phyloP scores from a whole-genome alignment of 1,140 invertebrate genomes.

The Rhopalosiphum padi region DNA sequence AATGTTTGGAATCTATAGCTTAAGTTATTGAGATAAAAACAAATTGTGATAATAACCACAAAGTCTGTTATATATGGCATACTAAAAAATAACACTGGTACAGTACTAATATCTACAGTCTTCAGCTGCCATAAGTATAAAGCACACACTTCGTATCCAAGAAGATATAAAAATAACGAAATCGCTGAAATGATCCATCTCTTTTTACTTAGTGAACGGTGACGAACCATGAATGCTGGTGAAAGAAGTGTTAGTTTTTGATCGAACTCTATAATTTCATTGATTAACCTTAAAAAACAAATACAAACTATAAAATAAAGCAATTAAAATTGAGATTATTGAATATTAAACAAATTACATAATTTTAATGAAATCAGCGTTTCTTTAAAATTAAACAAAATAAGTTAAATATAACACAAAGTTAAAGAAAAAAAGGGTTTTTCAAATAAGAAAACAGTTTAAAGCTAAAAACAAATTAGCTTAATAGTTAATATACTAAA shows the following conservation, averaged over 20 bases:
- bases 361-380: neutral
- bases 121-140: neutral
- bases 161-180: neutral
- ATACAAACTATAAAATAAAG: neutral
- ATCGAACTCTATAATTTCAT: neutral
- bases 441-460: neutral
- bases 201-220: neutral
- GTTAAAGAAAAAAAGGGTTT: rapidly evolving
- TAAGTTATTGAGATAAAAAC: neutral
- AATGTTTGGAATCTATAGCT: neutral
- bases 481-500: too few relatives aligned
- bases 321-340: neutral
- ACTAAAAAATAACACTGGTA: neutral
- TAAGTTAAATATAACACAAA: neutral
- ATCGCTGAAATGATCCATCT: neutral
- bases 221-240: neutral
- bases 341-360: neutral
- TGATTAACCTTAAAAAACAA: neutral
- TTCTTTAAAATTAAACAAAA: neutral
- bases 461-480: neutral
- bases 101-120: neutral
- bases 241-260: neutral
- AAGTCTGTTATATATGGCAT: neutral
- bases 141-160: neutral
- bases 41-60: neutral